Conservation (phyloP, 2,113 vertebrate genomes). For the Epinephelus cyanopodus region DNA sequence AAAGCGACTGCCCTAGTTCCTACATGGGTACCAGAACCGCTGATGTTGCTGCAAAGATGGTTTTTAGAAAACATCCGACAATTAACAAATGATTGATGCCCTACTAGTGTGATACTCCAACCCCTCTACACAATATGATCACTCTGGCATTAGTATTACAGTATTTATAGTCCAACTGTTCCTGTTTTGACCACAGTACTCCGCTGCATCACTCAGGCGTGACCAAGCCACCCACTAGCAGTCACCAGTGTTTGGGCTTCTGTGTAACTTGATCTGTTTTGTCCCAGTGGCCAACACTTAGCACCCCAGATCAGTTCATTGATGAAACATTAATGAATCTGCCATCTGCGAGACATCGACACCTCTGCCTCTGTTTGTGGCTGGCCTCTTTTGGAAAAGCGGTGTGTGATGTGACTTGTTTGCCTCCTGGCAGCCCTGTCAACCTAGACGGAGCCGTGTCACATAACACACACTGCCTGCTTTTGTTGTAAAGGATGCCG, state of each 20-base stretch:
- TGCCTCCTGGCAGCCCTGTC: conserved; percentile 24
- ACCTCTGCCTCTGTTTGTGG: conserved; percentile 51
- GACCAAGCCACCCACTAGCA: conserved; percentile 12
- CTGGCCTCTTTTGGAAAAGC: conserved; percentile 30
- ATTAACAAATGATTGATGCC: neutral
- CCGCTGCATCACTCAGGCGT: conserved; percentile 18
- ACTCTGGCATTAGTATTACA: neutral
- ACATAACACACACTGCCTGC: conserved; percentile 12
- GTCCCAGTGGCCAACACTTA: conserved; percentile 49
- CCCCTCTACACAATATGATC: neutral
- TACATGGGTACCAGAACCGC: neutral
- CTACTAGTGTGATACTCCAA: neutral
- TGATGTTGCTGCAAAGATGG: neutral
- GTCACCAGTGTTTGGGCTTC: conserved; percentile 26
- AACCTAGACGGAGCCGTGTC: conserved; percentile 34
- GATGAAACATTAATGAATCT: conserved; percentile 76
- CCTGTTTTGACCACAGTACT: conserved; percentile 14
- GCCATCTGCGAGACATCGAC: conserved; percentile 61
- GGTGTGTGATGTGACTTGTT: conserved; percentile 29
- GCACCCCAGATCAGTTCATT: conserved; percentile 54
- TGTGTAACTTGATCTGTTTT: conserved; percentile 56
- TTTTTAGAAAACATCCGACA: neutral
- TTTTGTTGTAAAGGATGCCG: conserved; percentile 16
- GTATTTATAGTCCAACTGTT: neutral
- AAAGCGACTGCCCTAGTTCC: neutral